These are phyloP conservation scores for Melanostigma gelatinosum DNA, from an alignment of 2,113 vertebrate species.

Conservation along the genomic window DNA sequence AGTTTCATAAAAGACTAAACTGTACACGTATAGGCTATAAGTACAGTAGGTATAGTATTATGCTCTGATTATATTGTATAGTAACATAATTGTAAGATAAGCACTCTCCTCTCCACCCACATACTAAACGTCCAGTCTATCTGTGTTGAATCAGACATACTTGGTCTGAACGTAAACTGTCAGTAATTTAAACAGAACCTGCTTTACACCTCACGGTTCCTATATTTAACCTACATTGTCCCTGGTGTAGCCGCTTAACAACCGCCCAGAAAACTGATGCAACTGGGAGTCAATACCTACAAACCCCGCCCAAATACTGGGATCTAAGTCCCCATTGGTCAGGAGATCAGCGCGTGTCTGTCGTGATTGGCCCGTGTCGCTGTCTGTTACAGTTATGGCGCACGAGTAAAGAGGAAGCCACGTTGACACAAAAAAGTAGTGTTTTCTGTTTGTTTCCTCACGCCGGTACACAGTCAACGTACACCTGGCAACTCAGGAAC, in stretches of 20 bases:
- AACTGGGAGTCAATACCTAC: constrained; percentile 16
- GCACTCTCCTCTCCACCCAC: neutral
- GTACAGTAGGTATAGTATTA: neutral
- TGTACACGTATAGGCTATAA: neutral
- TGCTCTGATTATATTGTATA: neutral
- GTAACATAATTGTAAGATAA: neutral
- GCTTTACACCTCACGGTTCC: neutral
- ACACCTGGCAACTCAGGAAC: neutral
- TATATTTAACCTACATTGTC: constrained; percentile 48
- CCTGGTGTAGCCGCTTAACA: too few relatives aligned
- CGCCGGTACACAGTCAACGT: neutral
- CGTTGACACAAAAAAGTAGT: constrained; percentile 67
- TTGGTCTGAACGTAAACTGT: neutral
- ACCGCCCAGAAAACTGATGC: constrained; percentile 51
- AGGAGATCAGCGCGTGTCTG: rapidly evolving
- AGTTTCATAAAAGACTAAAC: neutral
- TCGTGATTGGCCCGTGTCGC: constrained; percentile 56
- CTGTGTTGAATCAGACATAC: neutral
- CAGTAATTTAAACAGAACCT: neutral
- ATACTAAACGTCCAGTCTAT: neutral
- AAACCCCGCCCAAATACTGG: constrained; percentile 32
- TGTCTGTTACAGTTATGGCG: neutral
- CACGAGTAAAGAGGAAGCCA: constrained; percentile 67
- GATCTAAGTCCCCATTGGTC: constrained; percentile 42
- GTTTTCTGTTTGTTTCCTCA: neutral